These are phyloP conservation scores for Darevskia nairensis DNA, from an alignment of 2,797 vertebrate species.

Conservation along the genomic window DNA sequence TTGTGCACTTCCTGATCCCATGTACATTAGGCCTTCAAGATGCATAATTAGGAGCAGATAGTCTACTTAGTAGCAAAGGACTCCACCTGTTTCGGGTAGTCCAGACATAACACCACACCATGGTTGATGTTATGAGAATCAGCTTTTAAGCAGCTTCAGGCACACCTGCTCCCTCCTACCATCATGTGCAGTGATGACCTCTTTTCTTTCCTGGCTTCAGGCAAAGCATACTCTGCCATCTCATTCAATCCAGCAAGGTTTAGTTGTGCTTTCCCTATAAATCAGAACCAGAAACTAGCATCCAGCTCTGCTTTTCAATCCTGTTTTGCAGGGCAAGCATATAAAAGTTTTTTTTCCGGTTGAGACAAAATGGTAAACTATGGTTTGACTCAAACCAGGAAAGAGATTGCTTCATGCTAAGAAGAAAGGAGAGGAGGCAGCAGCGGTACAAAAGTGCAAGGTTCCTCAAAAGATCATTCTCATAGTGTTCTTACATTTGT, in stretches of 20 bases:
- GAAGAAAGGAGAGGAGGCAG: not conserved
- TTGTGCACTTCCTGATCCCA: conserved; percentile 2
- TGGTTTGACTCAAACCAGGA: not conserved
- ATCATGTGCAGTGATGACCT: not conserved
- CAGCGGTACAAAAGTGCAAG: not conserved
- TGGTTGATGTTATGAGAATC: not conserved
- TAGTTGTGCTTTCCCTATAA: not conserved
- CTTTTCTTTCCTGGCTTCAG: not conserved
- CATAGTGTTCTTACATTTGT: not conserved
- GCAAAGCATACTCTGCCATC: not conserved
- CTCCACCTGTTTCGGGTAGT: not conserved
- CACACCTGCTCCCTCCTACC: not conserved
- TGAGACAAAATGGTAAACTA: not conserved
- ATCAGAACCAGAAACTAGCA: not conserved
- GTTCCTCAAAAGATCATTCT: not conserved
- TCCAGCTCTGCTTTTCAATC: not conserved
- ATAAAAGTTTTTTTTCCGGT: not conserved
- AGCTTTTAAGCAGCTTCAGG: not conserved
- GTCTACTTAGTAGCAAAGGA: conserved; percentile 5
- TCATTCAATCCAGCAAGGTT: not conserved
- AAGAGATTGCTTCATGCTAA: not conserved
- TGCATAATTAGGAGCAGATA: rapidly evolving
- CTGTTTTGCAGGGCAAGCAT: no score
- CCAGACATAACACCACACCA: not conserved
- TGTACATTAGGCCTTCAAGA: not conserved